Percentiles rank a stretch among this genome's conserved stretches.
Conservation (phyloP, 2,888 invertebrate species). For the Zygogramma bicolorata region DNA sequence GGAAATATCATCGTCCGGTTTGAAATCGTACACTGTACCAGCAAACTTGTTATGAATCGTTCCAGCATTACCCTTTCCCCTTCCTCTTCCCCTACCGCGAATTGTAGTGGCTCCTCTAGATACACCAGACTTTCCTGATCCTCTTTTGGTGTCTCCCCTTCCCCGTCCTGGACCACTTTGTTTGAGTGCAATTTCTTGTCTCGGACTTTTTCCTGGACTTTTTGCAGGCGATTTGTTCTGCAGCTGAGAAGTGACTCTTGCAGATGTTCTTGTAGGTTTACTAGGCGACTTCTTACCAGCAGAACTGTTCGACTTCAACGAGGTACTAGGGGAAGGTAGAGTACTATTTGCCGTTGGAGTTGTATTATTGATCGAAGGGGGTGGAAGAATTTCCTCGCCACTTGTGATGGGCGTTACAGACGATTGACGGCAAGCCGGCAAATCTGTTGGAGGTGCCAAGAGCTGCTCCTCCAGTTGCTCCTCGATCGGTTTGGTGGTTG, state of each 20-base stretch:
- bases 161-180: conserved; percentile 55
- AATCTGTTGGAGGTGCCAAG: conserved; percentile 32
- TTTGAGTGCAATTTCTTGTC: conserved; percentile 70
- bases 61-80: conserved; percentile 64
- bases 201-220: conserved; percentile 65
- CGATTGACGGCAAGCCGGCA: conserved; percentile 19
- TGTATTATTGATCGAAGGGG: conserved; percentile 53
- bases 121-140: conserved; percentile 49
- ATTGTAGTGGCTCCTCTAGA: conserved; percentile 60
- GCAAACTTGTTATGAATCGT: conserved; percentile 85
- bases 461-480: conserved; percentile 40
- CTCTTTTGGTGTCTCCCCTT: conserved; percentile 53
- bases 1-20: conserved; percentile 86
- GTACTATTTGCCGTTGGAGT: conserved; percentile 59
- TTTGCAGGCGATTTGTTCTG: conserved; percentile 76
- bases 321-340: conserved; percentile 64
- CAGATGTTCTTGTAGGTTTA: conserved; percentile 73
- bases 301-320: conserved; percentile 59
- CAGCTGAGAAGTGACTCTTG: conserved; percentile 73
- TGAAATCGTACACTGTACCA: conserved; percentile 89
- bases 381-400: conserved; percentile 51
- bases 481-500: conserved; percentile 40
- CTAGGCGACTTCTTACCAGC: conserved; percentile 71
- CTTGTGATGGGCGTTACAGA: conserved; percentile 36
- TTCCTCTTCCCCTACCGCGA: conserved; percentile 63